Base-by-base conservation (phyloP, 2,113 vertebrate genomes). In the Podarcis raffonei region DNA sequence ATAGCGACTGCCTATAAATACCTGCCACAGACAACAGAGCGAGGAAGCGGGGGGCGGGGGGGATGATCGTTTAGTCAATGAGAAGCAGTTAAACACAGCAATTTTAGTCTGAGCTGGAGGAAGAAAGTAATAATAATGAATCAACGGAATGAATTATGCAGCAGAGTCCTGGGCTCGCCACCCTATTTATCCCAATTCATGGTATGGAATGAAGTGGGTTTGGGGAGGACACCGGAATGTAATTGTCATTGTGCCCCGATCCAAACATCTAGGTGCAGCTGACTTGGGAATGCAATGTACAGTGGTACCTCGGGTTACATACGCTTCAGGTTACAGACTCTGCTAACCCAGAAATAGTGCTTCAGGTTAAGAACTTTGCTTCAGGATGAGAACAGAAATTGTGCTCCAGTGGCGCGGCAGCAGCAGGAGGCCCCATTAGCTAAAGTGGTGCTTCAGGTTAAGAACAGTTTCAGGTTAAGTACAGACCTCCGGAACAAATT, bases 41-140 rank as follows among this genome's bases (percentile, higher is more conserved):
- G 4, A 93, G 94, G 93, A 96, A 94, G 94, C 92, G 87, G 94
- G 95, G 95, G 94, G 94, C 1, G 89, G 94, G 94, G 94, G 89
- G 94, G 91, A 94, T 92, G 92, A 93, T 94, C 90, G 90, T 94
- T 94, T 88, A 66, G 86, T 96, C 95, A 95, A 95, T 94, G 94
- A 95, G 95, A 95, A 95, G 94, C 16, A 89, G 32, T 93, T 93
- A 94, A 94, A 94, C 93, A 94, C 79, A 80, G 93, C 92, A 92
- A 93, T 94, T 94, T 92, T 92, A 95, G 91, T 93, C 93, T 91
- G 93, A 93, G 93, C 92, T 93, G 94, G 94, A 93, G 92, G 92
- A 91, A 90, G 93, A 93, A 92, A 0, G 87, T 93, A 72, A 85
- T 90, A 90, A 83, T 0, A 68, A 1, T 25, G 93, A 92, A 85